Percentiles rank a stretch among this genome's conserved stretches.
phyloP scores from a whole-genome alignment of 2,797 vertebrate genomes.

The Natrix natrix region DNA sequence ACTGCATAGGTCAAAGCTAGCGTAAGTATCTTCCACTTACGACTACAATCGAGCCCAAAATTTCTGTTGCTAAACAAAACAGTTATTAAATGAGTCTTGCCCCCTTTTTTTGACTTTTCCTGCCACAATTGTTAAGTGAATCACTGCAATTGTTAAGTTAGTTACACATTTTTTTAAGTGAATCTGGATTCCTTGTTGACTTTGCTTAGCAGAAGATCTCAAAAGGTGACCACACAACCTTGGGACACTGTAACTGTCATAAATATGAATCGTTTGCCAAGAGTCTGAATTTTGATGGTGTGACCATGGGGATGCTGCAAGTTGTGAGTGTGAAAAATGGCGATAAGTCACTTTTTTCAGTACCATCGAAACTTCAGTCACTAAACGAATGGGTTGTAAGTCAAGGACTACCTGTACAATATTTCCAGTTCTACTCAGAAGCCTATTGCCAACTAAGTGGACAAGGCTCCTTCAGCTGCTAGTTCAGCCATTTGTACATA shows the following conservation, averaged over 20 bases:
- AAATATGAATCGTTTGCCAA: neutral
- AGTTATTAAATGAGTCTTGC: neutral
- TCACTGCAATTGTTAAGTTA: neutral
- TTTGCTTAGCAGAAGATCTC: neutral
- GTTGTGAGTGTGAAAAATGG: neutral
- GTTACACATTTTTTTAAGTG: neutral
- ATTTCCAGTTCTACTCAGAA: neutral
- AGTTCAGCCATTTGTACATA: no score
- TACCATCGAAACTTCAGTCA: neutral
- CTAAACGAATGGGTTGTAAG: neutral
- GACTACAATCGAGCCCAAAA: neutral
- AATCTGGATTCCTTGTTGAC: neutral
- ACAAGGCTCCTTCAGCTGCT: no score
- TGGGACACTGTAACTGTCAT: neutral
- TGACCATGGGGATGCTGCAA: neutral
- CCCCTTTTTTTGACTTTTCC: neutral
- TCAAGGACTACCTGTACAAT: neutral
- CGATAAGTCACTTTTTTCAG: neutral
- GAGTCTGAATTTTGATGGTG: neutral
- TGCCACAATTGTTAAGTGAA: neutral
- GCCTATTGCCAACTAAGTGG: neutral
- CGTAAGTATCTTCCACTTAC: neutral
- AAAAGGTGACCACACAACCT: neutral
- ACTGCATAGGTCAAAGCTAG: neutral
- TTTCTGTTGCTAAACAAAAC: neutral